Conservation (phyloP, 2,113 vertebrate species). For the Hydrochoerus hydrochaeris region DNA sequence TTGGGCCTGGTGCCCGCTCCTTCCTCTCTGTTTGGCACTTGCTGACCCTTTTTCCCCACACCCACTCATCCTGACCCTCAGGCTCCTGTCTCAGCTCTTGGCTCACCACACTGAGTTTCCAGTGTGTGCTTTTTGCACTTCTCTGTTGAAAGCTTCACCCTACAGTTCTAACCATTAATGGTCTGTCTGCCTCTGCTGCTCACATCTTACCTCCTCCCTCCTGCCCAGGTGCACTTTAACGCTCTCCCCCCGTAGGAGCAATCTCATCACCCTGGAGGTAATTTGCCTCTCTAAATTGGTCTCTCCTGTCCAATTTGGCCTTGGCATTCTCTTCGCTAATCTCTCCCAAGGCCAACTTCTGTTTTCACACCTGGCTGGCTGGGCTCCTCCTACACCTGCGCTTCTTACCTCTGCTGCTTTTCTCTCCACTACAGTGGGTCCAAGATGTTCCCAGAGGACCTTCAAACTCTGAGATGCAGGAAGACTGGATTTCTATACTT, state of each 20-base stretch:
- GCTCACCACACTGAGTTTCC: not conserved
- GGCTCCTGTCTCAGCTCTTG: not conserved
- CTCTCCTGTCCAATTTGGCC: not conserved
- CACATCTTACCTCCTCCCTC: not conserved
- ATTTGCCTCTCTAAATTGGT: not conserved
- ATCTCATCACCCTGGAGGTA: not conserved
- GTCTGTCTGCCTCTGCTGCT: not conserved
- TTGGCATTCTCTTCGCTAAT: not conserved
- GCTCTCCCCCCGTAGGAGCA: not conserved
- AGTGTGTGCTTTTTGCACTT: not conserved
- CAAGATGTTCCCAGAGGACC: not conserved
- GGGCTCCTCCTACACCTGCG: not conserved
- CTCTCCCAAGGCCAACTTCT: not conserved
- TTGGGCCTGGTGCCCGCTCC: not conserved
- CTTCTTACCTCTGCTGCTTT: not conserved
- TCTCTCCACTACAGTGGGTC: not conserved
- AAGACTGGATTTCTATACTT: not conserved
- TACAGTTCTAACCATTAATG: not conserved
- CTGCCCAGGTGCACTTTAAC: not conserved
- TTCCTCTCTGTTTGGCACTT: not conserved
- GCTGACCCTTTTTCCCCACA: fast-evolving
- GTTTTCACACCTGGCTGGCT: not conserved
- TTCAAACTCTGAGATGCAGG: not conserved
- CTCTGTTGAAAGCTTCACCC: not conserved
- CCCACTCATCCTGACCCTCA: no score